phyloP scores from a whole-genome alignment of 2,113 vertebrate species.

The Leucosticte australis region DNA sequence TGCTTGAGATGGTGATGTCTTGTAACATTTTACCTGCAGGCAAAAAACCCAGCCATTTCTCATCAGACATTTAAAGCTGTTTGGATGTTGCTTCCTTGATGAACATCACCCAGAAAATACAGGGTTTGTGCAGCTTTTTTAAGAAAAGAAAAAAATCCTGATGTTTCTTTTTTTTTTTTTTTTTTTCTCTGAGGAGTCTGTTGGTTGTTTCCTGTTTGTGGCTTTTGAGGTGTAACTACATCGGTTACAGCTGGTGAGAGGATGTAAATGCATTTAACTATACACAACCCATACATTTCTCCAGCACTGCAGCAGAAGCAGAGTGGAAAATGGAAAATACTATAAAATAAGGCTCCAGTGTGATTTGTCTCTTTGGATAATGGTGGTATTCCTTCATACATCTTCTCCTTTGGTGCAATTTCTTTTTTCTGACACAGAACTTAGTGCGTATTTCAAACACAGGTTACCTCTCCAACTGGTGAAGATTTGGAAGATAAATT shows the following conservation, averaged over 20 bases:
- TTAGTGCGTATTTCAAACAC: neutral
- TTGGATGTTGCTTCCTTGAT: neutral
- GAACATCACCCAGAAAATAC: neutral
- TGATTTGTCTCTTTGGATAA: neutral
- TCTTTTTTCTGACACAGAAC: neutral
- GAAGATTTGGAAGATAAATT: neutral
- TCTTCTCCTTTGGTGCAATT: neutral
- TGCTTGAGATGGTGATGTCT: neutral
- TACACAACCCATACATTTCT: neutral
- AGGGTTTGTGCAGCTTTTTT: neutral
- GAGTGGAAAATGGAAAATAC: neutral
- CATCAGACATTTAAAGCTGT: neutral
- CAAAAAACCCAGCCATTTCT: neutral
- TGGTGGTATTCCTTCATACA: neutral
- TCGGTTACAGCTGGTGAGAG: neutral
- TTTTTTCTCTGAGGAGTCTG: neutral
- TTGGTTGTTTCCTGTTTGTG: slow-evolving; percentile 20
- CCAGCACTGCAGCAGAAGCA: neutral
- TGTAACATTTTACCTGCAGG: neutral
- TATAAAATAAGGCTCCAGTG: neutral
- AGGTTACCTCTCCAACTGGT: neutral
- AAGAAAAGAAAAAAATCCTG: too few species aligned
- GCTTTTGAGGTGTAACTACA: neutral
- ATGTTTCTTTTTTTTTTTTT: neutral
- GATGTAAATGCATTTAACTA: neutral